Base-by-base conservation (phyloP, 2,113 vertebrate genomes). In the Forbesichthys agassizii region DNA sequence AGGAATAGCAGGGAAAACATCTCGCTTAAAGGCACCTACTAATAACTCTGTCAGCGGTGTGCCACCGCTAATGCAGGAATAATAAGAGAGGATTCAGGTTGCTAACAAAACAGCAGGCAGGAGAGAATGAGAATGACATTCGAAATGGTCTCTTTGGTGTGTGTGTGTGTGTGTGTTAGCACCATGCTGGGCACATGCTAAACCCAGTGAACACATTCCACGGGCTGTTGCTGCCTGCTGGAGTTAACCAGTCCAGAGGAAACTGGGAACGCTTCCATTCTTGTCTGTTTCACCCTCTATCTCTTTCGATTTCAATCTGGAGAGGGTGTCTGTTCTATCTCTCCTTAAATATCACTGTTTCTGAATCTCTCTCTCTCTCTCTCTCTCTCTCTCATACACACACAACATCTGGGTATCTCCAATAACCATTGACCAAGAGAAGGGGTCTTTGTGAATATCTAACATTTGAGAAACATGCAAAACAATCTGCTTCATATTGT, bases 391-490 rank as follows among this genome's bases (percentile, higher is more conserved):
- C 27, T 27, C 27, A 16, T 16, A 16, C 16, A 27, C 27, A n/a
- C n/a, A n/a, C n/a, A n/a, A n/a, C n/a, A 2, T 27, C 27, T 3
- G 2, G 27, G 27, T 27, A 3, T 27, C 27, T 27, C 27, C 27
- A 27, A 27, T 27, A 27, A 27, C 27, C 27, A 27, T 27, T 27
- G 27, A 27, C 27, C 27, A 27, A 27, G 27, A 27, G 27, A 27
- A 27, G 27, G 27, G 27, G 27, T 3, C 27, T 27, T 27, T 27
- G 27, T 27, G 60, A 12, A 10, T 68, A 77, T 54, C 55, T 69
- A 57, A 81, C 78, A 49, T 60, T 82, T 86, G 74, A 83, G 74
- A 81, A 81, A 64, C 74, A 88, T 66, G 73, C 75, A 85, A 85
- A 87, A 16, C 8, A 81, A 56, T 71, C 78, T 73, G 85, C 85